Evolutionary conservation across 2,113 vertebrate genomes (phyloP), one percentile per base, ranked within the genome.

Genomic region (Psittacara wagleri): DNA sequence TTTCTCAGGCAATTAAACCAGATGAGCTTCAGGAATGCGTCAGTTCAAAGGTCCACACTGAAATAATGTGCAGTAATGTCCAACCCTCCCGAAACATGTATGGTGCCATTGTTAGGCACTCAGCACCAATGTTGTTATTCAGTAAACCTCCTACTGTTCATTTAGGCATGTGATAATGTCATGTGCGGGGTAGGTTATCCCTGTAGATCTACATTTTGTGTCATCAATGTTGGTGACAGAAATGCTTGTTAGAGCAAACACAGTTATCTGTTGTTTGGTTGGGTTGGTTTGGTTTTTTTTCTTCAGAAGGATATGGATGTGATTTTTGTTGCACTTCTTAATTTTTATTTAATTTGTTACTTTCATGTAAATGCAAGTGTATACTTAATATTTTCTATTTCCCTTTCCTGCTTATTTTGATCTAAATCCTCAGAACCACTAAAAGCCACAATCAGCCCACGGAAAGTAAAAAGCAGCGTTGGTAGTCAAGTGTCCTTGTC

Each of bases 401-500:
- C 35, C 10, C 3, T 78, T 94, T 79, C 68, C 31, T 13, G 57
- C 51, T 87, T 35, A 11, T 69, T 92, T 57, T 31, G 0, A 48
- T 77, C 35, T 86, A 29, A 92, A 93, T 83, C 88, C 88, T 51
- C 93, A 99, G 99, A 99, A 95, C 99, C 98, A n/a, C 97, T 99
- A 95, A 99, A 99, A 97, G 99, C 98, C 24, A 98, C 99, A 72
- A 98, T 99, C 94, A 99, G 98, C 91, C 99, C 99, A 18, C 98
- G 99, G 90, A 99, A 99, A 97, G 99, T 99, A 88, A 99, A 99
- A 90, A 99, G 99, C 97, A 99, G 99, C 1, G 99, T 99, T 92
- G 99, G 99, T 9, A 99, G 99, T 97, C 99, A 99, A 97, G 99
- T 99, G 86, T 99, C 99, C 90, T 97, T 99, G 96, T 99, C 99